A percentile compares a stretch with the other conserved stretches of the same genome.
Evolutionary conservation across 2,113 vertebrate species (phyloP).

Genomic region (Callionymus lyra): DNA sequence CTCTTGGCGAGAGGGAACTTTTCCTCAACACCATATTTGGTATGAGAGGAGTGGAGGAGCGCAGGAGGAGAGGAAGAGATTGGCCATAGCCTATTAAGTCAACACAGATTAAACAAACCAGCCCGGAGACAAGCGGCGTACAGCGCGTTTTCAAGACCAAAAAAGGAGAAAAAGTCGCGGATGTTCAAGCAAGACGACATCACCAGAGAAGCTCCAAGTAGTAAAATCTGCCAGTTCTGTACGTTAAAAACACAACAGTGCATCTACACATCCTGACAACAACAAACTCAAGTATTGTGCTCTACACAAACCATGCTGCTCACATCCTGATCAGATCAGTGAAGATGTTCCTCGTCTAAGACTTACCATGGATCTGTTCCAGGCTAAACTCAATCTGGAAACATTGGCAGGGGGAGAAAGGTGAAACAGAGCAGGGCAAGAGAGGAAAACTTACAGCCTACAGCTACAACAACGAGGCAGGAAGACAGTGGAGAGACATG

Average conservation of each 20-base stretch:
- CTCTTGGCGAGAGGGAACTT: constrained; percentile 40
- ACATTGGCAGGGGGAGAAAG: constrained; percentile 52
- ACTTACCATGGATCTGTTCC: constrained; percentile 74
- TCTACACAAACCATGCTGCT: too few relatives aligned
- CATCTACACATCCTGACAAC: too few relatives aligned
- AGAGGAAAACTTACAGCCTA: constrained; percentile 17
- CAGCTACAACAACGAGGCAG: constrained; percentile 19
- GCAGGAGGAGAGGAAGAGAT: constrained; percentile 47
- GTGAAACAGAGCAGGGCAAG: constrained; percentile 39
- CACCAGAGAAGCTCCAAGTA: too few relatives aligned
- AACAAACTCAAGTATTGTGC: too few relatives aligned
- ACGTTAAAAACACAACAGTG: too few relatives aligned
- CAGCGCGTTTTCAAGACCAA: too few relatives aligned
- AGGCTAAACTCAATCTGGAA: constrained; percentile 71
- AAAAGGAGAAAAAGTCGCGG: too few relatives aligned
- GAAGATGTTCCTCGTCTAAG: constrained; percentile 12
- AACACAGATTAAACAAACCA: constrained; percentile 58
- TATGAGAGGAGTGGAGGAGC: constrained; percentile 61
- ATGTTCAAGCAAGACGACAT: too few relatives aligned
- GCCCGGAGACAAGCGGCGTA: constrained; percentile 21
- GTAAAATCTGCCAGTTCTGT: too few relatives aligned
- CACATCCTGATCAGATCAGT: too few relatives aligned
- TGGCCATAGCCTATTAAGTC: constrained; percentile 52
- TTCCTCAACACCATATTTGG: constrained; percentile 73
- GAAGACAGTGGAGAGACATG: constrained; percentile 19